Evolutionary conservation across 2,797 vertebrate genomes (phyloP), one percentile per base, ranked within the genome.

Genomic region (Cirrhinus molitorella): DNA sequence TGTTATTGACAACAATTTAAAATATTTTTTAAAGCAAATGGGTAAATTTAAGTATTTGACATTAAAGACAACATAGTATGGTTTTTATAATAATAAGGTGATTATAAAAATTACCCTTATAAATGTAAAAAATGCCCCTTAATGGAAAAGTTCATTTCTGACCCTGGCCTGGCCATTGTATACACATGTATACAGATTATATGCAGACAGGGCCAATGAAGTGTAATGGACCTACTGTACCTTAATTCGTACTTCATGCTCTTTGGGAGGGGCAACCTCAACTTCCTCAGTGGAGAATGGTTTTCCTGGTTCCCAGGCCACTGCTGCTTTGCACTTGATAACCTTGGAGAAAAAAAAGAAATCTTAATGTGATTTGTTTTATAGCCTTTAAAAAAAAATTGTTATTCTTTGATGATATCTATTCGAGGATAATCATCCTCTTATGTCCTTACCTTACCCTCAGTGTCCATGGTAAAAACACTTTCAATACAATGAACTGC

Each of bases 191-290:
- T 19, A 77, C 16, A 31, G 40, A 55, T 59, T 19, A 76, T 3
- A 45, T 61, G 23, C 17, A 5, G 40, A 17, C 12, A 25, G 12
- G 17, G 0, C 4, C 11, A 76, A 10, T 28, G n/a, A 43, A 61
- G 25, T 40, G 25, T 49, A 12, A 40, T 21, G 3, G 0, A 28
- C 67, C 10, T 93, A 97, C 57, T 61, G 5, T 61, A 57, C 96
- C 96, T 96, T 96, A 83, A 97, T 94, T 76, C 96, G 94, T 81
- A 97, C 95, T 95, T 97, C 96, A 89, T 96, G 95, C 51, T 93
- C 94, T 91, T 95, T 94, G 66, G 96, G 96, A 47, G 96, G 94
- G 45, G 95, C 94, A 25, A 97, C 95, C 49, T 96, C 95, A 13
- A 97, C 91, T 47, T 96, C 95, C 80, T 96, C 96, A 45, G 96